Base-by-base conservation (phyloP, 2,797 vertebrate genomes). In the Austrolebias charrua region DNA sequence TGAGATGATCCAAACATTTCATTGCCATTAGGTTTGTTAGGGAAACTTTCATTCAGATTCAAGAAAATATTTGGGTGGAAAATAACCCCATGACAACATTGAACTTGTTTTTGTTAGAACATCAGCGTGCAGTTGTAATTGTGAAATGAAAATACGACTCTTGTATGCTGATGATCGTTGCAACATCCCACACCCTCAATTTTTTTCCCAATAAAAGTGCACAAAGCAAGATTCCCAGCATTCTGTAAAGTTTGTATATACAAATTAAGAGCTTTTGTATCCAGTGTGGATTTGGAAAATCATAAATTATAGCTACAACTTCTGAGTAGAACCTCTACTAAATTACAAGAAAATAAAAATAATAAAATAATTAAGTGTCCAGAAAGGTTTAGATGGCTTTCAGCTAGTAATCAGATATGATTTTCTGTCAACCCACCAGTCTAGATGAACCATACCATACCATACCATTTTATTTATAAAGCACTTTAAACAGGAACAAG, bases 241-340 rank as follows among this genome's bases (percentile, higher is more conserved):
- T 33, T 29, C 50, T 54, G 58, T 19, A 60, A 55, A 40, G 59
- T 73, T 29, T 64, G 60, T 53, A 59, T 10, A 40, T 40, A 11
- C 11, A 40, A 40, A 13, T 40, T 40, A 40, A 13, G 38, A 40
- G 38, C 38, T 40, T 40, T 2, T 40, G 12, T 49, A 52, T 66
- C 52, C 62, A 33, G 19, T 66, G 60, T 56, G 59, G 70, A 50
- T 54, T 47, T 18, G 45, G 53, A 69, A 59, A 63, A 62, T 19
- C 52, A 13, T 31, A 11, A 13, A 2, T 12, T 65, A 49, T 16
- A 54, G 15, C 42, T 57, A 29, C 44, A 62, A 14, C 33, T 7
- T 8, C 33, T 6, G n/a, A n/a, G n/a, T n/a, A 35, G 10, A 46
- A 20, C 18, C 18, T 43, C 14, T 35, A 10, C 28, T 31, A 24